Base-by-base conservation (phyloP, 2,113 vertebrate species). In the Leucopternis melanops region DNA sequence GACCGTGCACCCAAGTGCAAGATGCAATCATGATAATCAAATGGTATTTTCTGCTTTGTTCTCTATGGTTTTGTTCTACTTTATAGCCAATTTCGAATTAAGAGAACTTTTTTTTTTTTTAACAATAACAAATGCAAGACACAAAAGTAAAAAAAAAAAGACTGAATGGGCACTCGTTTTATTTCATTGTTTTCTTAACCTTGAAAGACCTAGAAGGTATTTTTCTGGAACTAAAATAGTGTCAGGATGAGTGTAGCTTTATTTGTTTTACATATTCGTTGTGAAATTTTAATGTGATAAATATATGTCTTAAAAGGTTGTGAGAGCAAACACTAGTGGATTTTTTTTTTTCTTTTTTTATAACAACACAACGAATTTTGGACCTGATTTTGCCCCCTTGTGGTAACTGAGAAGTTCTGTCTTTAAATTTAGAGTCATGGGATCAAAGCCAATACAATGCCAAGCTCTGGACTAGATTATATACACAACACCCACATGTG, bases 11-110 rank as follows among this genome's bases (percentile, higher is more conserved):
- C 52, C 63, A 82, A 95, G 84, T 61, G 63, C 93, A 86, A 95
- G 88, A 94, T 94, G 71, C 72, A 77, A 54, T 94, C 91, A 84
- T 27, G 29, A 93, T 93, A 92, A 94, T 73, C 81, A 94, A 86
- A 90, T 34, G 47, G 57, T 54, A 84, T 96, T 90, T 82, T 81
- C 87, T 94, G 62, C 86, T 86, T 96, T 97, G 85, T 91, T 93
- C 66, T 72, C 54, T 44, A 11, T 58, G 55, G 0, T 72, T 91
- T 81, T 95, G 20, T 87, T 94, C 57, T 90, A 82, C 80, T 66
- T 86, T 63, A 77, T 75, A 97, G 74, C 31, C 77, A 71, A 71
- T 92, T 95, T 86, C 71, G 88, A 86, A 84, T 84, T 88, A 94
- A 80, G 36, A 95, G 7, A 74, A 34, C 52, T 50, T 47, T 86